phyloP scores from a whole-genome alignment of 2,113 vertebrate genomes.

The Nothocercus julius region DNA sequence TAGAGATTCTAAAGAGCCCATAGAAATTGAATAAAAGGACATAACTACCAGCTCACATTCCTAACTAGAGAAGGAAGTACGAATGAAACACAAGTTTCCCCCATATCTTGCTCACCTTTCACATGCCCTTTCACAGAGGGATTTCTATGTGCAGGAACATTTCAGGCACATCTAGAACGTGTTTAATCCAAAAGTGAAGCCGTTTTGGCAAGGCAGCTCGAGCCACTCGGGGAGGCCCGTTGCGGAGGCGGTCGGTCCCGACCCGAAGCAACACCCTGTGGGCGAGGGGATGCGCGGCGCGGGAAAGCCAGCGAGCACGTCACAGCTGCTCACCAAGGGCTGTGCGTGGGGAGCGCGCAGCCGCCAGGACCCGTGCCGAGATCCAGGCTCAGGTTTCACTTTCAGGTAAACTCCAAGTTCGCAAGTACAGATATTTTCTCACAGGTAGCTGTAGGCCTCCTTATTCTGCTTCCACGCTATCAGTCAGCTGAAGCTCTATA shows the following conservation, averaged over 20 bases:
- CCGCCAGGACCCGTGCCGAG: constrained; percentile 34
- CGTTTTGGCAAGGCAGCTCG: constrained; percentile 11
- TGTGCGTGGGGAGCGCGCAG: constrained; percentile 16
- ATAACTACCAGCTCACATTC: neutral
- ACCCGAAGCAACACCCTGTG: neutral
- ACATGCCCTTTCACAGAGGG: constrained; percentile 30
- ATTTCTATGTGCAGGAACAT: neutral
- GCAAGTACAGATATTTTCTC: constrained; percentile 43
- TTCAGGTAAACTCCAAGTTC: constrained; percentile 50
- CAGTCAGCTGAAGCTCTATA: neutral
- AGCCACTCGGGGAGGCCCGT: neutral
- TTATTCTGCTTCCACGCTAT: neutral
- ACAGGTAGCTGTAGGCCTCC: constrained; percentile 51
- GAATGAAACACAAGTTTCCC: neutral
- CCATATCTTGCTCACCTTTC: constrained; percentile 29
- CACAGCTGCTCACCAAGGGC: constrained; percentile 38
- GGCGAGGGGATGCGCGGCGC: constrained; percentile 23
- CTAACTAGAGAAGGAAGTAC: constrained; percentile 21
- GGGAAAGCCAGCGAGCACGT: neutral
- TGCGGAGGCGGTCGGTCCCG: constrained; percentile 20
- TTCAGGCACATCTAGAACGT: constrained; percentile 32
- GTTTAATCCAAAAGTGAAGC: constrained; percentile 56
- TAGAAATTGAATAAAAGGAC: neutral
- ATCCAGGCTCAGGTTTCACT: constrained; percentile 50
- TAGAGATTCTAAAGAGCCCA: neutral